phyloP scores from a whole-genome alignment of 2,113 vertebrate genomes.

The Peromyscus leucopus region DNA sequence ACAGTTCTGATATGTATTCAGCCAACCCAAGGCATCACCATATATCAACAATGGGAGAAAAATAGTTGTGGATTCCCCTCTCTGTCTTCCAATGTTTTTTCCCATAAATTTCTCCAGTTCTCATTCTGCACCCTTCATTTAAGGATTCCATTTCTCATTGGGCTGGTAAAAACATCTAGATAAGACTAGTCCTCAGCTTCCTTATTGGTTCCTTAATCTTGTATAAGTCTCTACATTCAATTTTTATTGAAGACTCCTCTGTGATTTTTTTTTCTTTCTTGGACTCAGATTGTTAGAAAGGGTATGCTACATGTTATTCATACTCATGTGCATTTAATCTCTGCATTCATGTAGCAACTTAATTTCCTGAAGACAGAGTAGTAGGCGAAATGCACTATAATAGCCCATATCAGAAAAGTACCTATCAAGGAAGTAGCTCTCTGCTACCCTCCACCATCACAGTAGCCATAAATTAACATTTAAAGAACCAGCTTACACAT shows the following conservation, averaged over 20 bases:
- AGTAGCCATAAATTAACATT: background rate
- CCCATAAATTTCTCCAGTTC: background rate
- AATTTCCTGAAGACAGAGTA: background rate
- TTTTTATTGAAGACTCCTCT: conserved; percentile 1
- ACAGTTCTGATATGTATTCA: background rate
- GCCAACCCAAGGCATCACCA: background rate
- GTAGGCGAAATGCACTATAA: conserved; percentile 8
- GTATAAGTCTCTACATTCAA: background rate
- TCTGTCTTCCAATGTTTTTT: background rate
- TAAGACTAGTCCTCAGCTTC: background rate
- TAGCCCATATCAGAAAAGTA: background rate
- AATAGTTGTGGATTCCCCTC: background rate
- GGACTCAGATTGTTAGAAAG: background rate
- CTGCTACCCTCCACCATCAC: background rate
- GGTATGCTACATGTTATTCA: background rate
- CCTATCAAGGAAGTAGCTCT: background rate
- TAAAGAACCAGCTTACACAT: conserved; percentile 23
- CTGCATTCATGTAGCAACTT: background rate
- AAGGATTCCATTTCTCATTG: background rate
- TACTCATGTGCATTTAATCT: background rate
- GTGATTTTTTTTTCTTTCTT: conserved; percentile 22
- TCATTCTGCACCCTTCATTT: background rate
- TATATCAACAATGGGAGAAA: background rate
- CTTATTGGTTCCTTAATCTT: background rate
- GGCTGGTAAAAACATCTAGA: background rate